phyloP scores from a whole-genome alignment of 2,113 vertebrate species.

The Pomatostomus ruficeps region DNA sequence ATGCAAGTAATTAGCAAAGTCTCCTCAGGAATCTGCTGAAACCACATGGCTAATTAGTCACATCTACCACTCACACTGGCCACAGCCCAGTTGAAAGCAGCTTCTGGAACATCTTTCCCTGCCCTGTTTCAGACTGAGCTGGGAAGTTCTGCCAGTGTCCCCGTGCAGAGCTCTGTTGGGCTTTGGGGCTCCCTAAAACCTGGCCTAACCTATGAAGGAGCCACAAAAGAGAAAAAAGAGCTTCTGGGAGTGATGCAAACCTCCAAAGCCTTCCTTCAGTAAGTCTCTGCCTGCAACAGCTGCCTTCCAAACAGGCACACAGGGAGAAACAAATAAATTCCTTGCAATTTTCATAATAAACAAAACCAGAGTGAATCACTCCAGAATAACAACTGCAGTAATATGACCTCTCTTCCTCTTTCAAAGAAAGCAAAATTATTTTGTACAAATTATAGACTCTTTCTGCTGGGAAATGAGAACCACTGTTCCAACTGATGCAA shows the following conservation, averaged over 20 bases:
- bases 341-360: constrained; percentile 64
- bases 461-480: constrained; percentile 50
- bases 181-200: not conserved
- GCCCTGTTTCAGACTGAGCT: not conserved
- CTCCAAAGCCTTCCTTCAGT: not conserved
- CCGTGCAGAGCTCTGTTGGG: not conserved
- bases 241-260: not conserved
- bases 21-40: not conserved
- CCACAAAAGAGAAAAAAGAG: not conserved
- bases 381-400: not conserved
- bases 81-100: not conserved
- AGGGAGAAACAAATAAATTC: constrained; percentile 46
- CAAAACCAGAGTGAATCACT: constrained; percentile 56
- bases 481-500: constrained; percentile 8
- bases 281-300: not conserved
- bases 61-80: not conserved
- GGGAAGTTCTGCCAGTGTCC: not conserved
- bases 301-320: constrained; percentile 31
- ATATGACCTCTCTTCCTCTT: constrained; percentile 49
- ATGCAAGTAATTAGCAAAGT: not conserved
- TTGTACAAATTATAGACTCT: constrained; percentile 54
- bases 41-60: not conserved
- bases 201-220: not conserved
- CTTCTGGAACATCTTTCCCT: not conserved
- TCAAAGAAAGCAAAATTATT: constrained; percentile 59